Percentiles rank a stretch among this genome's conserved stretches.
Evolutionary conservation across 2,888 invertebrate species (phyloP).

Genomic region (Drosophila pullipes): DNA sequence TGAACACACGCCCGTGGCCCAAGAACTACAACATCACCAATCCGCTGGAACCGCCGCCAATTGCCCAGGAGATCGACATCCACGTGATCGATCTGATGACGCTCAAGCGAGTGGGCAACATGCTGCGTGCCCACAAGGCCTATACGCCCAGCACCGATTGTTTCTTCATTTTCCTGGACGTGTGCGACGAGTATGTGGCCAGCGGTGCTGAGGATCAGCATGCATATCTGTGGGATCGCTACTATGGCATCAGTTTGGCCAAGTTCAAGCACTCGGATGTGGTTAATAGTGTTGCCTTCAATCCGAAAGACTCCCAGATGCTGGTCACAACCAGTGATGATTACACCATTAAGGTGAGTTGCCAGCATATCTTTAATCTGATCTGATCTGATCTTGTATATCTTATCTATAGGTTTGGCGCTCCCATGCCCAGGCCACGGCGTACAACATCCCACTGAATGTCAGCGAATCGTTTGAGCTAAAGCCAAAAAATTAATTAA

Average conservation of each 20-base stretch:
- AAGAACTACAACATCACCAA: conserved; percentile 90
- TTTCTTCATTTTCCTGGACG: conserved; percentile 94
- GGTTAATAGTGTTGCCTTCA: conserved; percentile 94
- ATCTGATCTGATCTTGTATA: neutral
- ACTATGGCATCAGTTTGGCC: conserved; percentile 91
- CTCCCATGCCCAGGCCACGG: conserved; percentile 75
- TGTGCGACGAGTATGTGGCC: conserved; percentile 92
- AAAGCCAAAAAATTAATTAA: conserved; percentile 58
- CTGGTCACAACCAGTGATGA: conserved; percentile 94
- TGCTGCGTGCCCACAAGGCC: conserved; percentile 92
- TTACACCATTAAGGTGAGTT: conserved; percentile 88
- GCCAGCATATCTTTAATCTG: neutral
- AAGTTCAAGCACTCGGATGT: conserved; percentile 92
- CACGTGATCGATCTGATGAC: conserved; percentile 93
- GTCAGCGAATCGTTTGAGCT: conserved; percentile 78
- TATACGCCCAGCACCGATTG: conserved; percentile 94
- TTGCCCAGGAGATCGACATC: conserved; percentile 94
- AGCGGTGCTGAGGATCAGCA: conserved; percentile 94
- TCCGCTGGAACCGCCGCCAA: conserved; percentile 92
- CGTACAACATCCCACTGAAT: conserved; percentile 67
- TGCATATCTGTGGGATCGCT: conserved; percentile 94
- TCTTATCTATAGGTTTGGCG: conserved; percentile 77
- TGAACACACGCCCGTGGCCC: conserved; percentile 94
- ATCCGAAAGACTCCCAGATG: conserved; percentile 92
- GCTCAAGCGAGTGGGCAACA: conserved; percentile 91